Evolutionary conservation across 2,113 vertebrate genomes (phyloP).

Genomic region (Plestiodon gilberti): DNA sequence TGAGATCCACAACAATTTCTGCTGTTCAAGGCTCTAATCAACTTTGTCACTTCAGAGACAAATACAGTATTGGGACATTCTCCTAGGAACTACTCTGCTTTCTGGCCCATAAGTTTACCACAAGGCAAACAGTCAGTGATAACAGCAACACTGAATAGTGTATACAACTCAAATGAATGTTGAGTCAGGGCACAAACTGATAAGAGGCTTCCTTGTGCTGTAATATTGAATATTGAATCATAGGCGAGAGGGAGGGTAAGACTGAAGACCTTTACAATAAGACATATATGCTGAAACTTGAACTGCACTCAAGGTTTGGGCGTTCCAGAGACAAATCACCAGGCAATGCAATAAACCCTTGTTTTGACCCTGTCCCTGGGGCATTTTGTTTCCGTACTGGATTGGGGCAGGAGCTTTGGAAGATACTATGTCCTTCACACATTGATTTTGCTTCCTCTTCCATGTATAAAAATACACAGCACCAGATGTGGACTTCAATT

Average conservation of each 20-base stretch:
- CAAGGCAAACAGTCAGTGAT: neutral
- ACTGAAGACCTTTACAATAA: neutral
- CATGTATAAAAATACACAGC: no score
- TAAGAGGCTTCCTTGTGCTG: neutral
- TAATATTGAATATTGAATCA: rapidly evolving
- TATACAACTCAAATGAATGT: neutral
- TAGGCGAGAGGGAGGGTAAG: neutral
- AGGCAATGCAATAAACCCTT: neutral
- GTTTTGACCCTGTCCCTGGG: neutral
- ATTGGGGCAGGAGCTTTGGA: neutral
- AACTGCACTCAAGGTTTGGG: neutral
- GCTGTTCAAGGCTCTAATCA: no score
- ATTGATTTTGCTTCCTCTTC: neutral
- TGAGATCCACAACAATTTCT: no score
- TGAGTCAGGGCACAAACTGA: neutral
- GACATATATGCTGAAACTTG: rapidly evolving
- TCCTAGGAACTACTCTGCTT: no score
- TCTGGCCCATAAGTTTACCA: neutral
- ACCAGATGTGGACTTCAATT: no score
- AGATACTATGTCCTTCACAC: neutral
- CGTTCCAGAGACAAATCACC: neutral
- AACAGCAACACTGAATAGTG: neutral
- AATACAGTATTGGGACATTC: no score
- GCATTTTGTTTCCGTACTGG: neutral
- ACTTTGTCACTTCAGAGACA: neutral